Conservation (phyloP, 2,797 vertebrate species). For the Girardinus metallicus region DNA sequence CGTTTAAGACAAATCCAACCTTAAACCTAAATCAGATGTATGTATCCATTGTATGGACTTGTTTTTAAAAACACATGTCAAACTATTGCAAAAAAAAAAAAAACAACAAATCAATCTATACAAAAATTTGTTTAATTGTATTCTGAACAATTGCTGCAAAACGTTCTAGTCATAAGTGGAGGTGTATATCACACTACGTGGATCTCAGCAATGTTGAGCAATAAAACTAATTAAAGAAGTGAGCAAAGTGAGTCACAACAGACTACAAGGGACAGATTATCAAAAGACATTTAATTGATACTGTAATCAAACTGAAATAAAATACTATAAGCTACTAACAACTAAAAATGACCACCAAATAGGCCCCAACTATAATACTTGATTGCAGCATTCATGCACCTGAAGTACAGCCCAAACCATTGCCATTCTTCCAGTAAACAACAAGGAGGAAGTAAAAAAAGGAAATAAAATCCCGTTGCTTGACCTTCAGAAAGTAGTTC, state of each 20-base stretch:
- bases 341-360: background rate
- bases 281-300: background rate
- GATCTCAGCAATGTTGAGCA: background rate
- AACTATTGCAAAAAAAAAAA: background rate
- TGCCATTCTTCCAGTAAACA: background rate
- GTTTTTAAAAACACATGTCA: background rate
- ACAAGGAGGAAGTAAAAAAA: constrained; percentile 8
- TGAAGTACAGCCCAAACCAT: background rate
- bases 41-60: no score
- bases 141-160: background rate
- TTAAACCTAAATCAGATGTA: background rate
- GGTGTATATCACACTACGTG: no score
- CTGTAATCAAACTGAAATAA: background rate
- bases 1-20: background rate
- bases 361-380: background rate
- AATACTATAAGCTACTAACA: background rate
- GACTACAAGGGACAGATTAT: background rate
- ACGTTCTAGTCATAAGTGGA: background rate
- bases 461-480: background rate
- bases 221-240: background rate
- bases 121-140: background rate
- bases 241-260: background rate
- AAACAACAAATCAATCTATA: background rate
- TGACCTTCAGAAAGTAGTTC: constrained; percentile 1
- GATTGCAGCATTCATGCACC: background rate